Evolutionary conservation across 2,113 vertebrate species (phyloP).

Genomic region (Onychostruthus taczanowskii): DNA sequence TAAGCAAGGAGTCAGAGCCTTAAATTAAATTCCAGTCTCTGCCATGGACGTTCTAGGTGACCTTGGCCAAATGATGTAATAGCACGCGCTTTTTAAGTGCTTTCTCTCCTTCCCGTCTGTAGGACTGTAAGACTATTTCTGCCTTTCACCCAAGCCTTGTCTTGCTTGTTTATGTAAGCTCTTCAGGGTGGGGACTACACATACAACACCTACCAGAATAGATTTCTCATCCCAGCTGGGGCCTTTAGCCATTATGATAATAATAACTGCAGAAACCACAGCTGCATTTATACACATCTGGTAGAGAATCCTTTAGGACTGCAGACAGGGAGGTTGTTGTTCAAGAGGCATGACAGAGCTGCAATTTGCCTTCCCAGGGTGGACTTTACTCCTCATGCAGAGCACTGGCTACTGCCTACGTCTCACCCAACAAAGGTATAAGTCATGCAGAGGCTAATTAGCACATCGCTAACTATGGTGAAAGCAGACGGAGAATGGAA

Average conservation of each 20-base stretch:
- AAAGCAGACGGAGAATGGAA: background rate
- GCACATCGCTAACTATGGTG: fast-evolving
- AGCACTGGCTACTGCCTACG: background rate
- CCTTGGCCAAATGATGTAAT: slow-evolving; percentile 7
- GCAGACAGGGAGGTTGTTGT: slow-evolving; percentile 16
- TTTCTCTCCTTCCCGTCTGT: background rate
- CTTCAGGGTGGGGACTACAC: slow-evolving; percentile 16
- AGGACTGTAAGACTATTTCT: background rate
- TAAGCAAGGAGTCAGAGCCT: background rate
- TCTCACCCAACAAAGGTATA: background rate
- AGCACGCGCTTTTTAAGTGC: slow-evolving; percentile 14
- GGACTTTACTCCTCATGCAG: background rate
- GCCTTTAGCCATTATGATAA: background rate
- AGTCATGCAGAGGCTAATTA: background rate
- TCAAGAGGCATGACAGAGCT: background rate
- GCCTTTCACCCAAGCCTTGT: background rate
- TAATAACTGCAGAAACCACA: slow-evolving; percentile 34
- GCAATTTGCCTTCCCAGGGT: background rate
- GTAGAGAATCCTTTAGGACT: background rate
- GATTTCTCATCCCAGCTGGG: slow-evolving; percentile 26
- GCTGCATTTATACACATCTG: slow-evolving; percentile 43
- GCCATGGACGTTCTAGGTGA: background rate
- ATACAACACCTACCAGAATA: slow-evolving; percentile 27
- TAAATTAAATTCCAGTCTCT: background rate
- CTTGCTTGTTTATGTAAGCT: slow-evolving; percentile 9